phyloP scores from a whole-genome alignment of 2,888 invertebrate genomes.

The Halictus ligatus region DNA sequence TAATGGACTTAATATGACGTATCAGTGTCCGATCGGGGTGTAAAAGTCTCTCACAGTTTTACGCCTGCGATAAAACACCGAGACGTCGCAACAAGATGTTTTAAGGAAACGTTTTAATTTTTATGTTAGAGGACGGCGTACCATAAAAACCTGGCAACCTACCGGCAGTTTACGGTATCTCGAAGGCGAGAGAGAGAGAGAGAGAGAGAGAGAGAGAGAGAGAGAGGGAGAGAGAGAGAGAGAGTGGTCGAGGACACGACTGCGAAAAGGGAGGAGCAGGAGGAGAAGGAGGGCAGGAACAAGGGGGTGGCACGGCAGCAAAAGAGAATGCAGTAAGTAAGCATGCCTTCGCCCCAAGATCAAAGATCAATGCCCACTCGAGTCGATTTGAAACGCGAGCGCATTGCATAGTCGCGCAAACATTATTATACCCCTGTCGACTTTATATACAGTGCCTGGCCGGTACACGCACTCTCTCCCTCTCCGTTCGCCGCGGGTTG shows the following conservation, averaged over 20 bases:
- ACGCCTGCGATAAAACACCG: not conserved
- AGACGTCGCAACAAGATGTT: not conserved
- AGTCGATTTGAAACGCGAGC: conserved; percentile 73
- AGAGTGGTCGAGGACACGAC: conserved; percentile 25
- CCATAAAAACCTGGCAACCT: not conserved
- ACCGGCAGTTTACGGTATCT: not conserved
- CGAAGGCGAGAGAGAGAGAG: conserved; percentile 3
- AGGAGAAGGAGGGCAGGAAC: not conserved
- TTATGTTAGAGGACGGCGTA: not conserved
- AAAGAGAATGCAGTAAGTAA: conserved; percentile 68
- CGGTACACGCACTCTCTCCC: conserved; percentile 59
- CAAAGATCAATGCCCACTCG: conserved; percentile 74
- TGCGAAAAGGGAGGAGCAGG: conserved; percentile 24
- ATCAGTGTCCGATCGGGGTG: not conserved
- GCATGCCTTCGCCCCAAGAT: conserved; percentile 69
- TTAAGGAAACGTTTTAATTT: not conserved
- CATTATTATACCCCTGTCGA: conserved; percentile 75
- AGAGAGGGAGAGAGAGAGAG: not conserved
- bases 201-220: not conserved
- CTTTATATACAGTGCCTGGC: conserved; percentile 73
- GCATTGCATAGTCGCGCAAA: conserved; percentile 74
- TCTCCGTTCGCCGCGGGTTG: conserved; percentile 13
- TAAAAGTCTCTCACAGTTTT: not conserved
- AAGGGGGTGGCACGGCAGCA: conserved; percentile 60
- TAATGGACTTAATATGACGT: not conserved